Evolutionary conservation across 2,888 invertebrate species (phyloP).

Genomic region (Norana najaformis): DNA sequence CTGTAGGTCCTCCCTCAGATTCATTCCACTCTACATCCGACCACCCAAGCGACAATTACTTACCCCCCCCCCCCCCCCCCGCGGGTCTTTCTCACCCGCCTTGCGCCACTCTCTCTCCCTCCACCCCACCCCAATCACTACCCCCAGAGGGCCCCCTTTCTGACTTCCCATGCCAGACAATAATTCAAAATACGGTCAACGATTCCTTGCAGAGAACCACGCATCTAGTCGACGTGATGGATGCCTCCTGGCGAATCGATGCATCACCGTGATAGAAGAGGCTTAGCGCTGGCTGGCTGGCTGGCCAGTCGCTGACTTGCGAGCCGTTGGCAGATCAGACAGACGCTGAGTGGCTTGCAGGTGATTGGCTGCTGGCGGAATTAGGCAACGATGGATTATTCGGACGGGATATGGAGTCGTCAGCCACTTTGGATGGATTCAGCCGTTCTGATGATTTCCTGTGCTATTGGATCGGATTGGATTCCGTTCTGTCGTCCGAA

Average conservation of each 20-base stretch:
- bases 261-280: neutral
- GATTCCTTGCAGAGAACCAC: neutral
- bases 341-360: neutral
- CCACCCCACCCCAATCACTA: neutral
- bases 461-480: too few relatives aligned
- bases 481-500: too few relatives aligned
- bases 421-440: too few relatives aligned
- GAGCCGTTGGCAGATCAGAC: neutral
- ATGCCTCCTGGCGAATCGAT: neutral
- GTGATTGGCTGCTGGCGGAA: neutral
- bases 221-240: neutral
- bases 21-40: too few relatives aligned
- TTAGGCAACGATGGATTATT: neutral
- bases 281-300: neutral
- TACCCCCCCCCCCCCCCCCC: too few relatives aligned
- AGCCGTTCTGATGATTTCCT: too few relatives aligned
- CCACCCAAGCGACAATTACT: too few relatives aligned
- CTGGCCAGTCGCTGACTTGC: neutral
- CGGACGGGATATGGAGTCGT: neutral
- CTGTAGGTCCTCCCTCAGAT: too few relatives aligned
- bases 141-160: neutral
- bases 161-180: neutral
- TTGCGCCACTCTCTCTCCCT: neutral
- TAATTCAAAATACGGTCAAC: neutral
- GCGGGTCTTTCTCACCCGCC: too few relatives aligned